Base-by-base conservation (phyloP, 1,140 invertebrate species). In the Ips typographus region DNA sequence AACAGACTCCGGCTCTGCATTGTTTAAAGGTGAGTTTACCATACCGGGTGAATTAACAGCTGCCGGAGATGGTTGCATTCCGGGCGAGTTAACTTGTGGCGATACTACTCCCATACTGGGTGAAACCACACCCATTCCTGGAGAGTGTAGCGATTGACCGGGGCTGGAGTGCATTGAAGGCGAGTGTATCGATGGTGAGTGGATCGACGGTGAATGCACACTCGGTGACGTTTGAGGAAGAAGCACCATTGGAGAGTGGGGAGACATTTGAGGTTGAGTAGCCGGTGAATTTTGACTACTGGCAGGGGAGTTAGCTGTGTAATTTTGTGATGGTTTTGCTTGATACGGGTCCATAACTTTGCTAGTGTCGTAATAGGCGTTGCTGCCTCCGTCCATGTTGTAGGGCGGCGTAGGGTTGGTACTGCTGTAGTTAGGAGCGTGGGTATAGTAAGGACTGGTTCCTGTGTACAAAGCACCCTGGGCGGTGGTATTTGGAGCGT, bases 401-500 rank as follows among this genome's bases (percentile, higher is more conserved):
- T 72, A 75, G 1, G 64, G 72, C 4, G 77, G 75, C 5, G 78
- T 76, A 0, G 76, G 77, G 65, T 77, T 78, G n/a, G 75, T 74
- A 65, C 68, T 76, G 40, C 76, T 75, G 69, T 79, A 80, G 73
- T 74, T 78, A 1, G 75, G 72, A 1, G 72, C 70, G 22, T 76
- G 74, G 5, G 76, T 74, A 65, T 78, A 79, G 59, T 77, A 79
- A 1, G 77, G 73, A 8, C 73, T 73, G 52, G 61, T 80, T 76
- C 1, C 72, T 72, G 67, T 80, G 77, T 58, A 71, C 61, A 7
- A 65, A 1, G 39, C 52, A 37, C 63, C 49, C n/a, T n/a, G 53
- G 40, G 36, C 6, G 40, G 72, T 75, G 3, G 75, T 76, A 44
- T 75, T 74, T 39, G 75, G 68, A 83, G 83, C 44, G 84, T 86